A percentile compares a stretch with the other conserved stretches of the same genome.
These are phyloP conservation scores for Hoplodrina blanda DNA, from an alignment of 2,888 invertebrate genomes.

Conservation along the genomic window DNA sequence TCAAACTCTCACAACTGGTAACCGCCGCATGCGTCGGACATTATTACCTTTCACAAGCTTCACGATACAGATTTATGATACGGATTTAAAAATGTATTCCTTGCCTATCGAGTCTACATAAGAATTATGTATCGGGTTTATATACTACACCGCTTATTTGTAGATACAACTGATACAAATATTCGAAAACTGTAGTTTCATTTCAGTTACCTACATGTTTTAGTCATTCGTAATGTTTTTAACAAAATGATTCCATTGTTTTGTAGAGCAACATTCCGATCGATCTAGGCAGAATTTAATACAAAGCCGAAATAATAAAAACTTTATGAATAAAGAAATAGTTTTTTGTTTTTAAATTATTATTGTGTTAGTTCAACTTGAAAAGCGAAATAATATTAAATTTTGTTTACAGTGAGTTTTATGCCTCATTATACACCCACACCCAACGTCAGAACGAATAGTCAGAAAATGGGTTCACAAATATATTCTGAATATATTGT, in stretches of 20 bases:
- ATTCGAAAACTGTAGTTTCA: constrained; percentile 22
- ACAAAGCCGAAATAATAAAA: constrained; percentile 2
- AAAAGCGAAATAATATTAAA: constrained; percentile 21
- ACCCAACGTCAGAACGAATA: neutral
- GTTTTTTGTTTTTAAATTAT: constrained; percentile 23
- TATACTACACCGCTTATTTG: constrained; percentile 21
- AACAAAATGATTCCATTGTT: neutral
- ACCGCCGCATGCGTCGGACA: constrained; percentile 42
- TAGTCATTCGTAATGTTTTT: constrained; percentile 1
- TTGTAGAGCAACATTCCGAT: constrained; percentile 13
- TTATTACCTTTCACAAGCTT: constrained; percentile 43
- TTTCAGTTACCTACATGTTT: constrained; percentile 7
- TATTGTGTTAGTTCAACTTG: constrained; percentile 17
- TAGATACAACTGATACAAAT: constrained; percentile 10
- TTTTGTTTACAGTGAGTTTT: constrained; percentile 24
- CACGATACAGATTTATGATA: constrained; percentile 50
- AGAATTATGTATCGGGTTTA: constrained; percentile 40
- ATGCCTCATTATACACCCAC: constrained; percentile 16
- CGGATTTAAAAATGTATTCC: constrained; percentile 35
- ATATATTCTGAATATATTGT: neutral
- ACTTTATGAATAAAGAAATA: constrained; percentile 13
- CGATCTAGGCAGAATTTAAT: constrained; percentile 5
- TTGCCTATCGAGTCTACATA: constrained; percentile 19
- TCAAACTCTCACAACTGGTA: constrained; percentile 63
- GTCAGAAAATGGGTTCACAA: neutral